Conservation (phyloP, 2,113 vertebrate species). For the Vulpes ferrilata region DNA sequence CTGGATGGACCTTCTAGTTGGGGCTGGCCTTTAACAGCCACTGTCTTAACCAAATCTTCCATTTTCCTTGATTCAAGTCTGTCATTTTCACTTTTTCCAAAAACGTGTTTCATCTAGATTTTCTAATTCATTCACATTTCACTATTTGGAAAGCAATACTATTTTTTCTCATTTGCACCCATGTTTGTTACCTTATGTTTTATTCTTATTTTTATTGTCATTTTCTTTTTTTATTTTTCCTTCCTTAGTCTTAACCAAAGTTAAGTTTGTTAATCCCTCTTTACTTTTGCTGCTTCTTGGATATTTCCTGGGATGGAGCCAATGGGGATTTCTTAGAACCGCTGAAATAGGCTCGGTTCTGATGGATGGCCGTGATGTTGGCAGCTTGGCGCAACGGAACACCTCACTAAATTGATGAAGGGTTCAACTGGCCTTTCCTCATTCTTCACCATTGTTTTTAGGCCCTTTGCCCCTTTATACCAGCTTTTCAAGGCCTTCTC, state of each 20-base stretch:
- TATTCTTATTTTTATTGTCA: not conserved
- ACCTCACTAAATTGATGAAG: not conserved
- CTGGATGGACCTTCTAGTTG: not conserved
- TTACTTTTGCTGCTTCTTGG: not conserved
- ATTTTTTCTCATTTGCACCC: not conserved
- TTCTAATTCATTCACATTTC: not conserved
- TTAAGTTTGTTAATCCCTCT: not conserved
- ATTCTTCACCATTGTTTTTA: not conserved
- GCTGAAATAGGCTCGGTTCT: not conserved
- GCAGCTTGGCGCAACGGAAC: fast-evolving
- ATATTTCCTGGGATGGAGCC: not conserved
- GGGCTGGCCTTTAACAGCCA: not conserved
- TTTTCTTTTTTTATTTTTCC: not conserved
- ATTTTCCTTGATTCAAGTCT: not conserved
- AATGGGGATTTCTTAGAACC: not conserved
- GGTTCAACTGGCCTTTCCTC: not conserved
- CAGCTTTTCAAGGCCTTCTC: not conserved
- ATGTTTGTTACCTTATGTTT: not conserved
- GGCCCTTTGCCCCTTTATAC: not conserved
- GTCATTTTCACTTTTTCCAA: not conserved
- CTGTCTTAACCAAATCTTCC: not conserved
- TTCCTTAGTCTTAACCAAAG: conserved; percentile 1
- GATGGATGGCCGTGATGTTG: fast-evolving
- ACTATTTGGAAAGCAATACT: not conserved
- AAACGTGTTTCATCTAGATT: not conserved